phyloP scores from a whole-genome alignment of 2,797 vertebrate genomes.

The Geotrypetes seraphini region DNA sequence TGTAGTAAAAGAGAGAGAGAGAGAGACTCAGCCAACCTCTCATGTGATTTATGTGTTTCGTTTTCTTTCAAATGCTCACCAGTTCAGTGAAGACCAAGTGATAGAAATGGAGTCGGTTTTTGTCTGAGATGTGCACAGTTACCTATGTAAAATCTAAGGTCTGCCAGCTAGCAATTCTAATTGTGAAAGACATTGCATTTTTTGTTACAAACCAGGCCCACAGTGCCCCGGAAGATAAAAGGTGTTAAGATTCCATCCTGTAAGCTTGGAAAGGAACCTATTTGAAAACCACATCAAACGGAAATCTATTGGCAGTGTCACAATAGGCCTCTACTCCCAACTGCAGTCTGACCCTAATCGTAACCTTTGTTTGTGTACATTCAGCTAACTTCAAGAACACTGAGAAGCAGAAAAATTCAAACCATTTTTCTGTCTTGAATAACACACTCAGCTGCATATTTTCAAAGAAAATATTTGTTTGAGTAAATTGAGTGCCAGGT shows the following conservation, averaged over 20 bases:
- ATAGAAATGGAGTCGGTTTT: too few relatives aligned
- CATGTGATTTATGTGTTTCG: too few relatives aligned
- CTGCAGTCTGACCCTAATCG: slow-evolving; percentile 15
- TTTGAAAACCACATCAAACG: slow-evolving; percentile 25
- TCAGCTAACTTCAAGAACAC: slow-evolving; percentile 16
- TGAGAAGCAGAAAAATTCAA: slow-evolving; percentile 17
- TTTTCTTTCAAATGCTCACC: too few relatives aligned
- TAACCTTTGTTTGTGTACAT: slow-evolving; percentile 16
- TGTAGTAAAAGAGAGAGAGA: too few relatives aligned
- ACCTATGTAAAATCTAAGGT: slow-evolving; percentile 5
- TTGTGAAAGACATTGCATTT: slow-evolving; percentile 16
- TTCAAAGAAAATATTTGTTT: slow-evolving; percentile 3
- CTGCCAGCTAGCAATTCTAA: slow-evolving; percentile 1
- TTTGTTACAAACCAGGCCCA: slow-evolving; percentile 15
- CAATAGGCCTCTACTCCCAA: slow-evolving; percentile 16
- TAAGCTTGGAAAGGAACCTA: slow-evolving; percentile 14
- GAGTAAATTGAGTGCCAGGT: too few relatives aligned
- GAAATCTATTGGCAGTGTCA: slow-evolving; percentile 18
- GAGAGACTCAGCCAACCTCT: too few relatives aligned
- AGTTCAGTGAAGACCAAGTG: too few relatives aligned
- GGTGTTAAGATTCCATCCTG: slow-evolving; percentile 13
- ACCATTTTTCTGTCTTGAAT: slow-evolving; percentile 5
- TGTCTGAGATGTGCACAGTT: too few relatives aligned
- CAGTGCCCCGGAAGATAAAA: slow-evolving; percentile 16
- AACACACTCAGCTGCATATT: slow-evolving; percentile 1